A percentile compares a stretch with the other conserved stretches of the same genome.
phyloP scores from a whole-genome alignment of 2,113 vertebrate species.

The Seriola dumerili region DNA sequence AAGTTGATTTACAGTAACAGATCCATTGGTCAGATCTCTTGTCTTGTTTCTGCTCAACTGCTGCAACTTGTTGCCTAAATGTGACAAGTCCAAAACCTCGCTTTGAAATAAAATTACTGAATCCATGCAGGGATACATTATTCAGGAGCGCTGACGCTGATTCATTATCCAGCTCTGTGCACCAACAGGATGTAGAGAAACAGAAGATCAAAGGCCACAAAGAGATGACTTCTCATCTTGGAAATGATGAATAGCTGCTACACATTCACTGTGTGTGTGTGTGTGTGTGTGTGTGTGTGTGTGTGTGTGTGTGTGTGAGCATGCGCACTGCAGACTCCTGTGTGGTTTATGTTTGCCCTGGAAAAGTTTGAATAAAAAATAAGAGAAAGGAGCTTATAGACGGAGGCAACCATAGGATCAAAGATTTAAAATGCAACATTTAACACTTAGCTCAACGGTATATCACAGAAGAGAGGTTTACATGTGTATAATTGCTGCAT shows the following conservation, averaged over 20 bases:
- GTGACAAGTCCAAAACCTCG: background rate
- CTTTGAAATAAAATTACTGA: constrained; percentile 27
- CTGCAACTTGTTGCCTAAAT: background rate
- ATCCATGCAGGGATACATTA: constrained; percentile 25
- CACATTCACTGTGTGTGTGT: background rate
- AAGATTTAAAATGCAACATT: constrained; percentile 36
- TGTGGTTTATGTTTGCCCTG: constrained; percentile 32
- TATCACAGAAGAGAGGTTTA: too few species aligned
- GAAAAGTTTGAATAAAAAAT: constrained; percentile 63
- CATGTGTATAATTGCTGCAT: too few species aligned
- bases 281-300: constrained; percentile 2
- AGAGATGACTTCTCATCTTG: constrained; percentile 51
- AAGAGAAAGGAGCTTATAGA: constrained; percentile 27
- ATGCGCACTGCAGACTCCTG: background rate
- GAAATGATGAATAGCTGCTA: constrained; percentile 25
- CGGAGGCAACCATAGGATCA: constrained; percentile 6
- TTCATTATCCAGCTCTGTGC: constrained; percentile 42
- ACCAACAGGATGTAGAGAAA: constrained; percentile 45
- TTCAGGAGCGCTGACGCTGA: constrained; percentile 11
- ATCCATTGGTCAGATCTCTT: constrained; percentile 14
- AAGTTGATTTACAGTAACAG: constrained; percentile 23
- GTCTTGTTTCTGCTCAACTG: background rate
- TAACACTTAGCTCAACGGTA: too few species aligned
- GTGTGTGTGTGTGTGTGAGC: constrained; percentile 2
- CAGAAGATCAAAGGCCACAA: constrained; percentile 45